A percentile compares a stretch with the other conserved stretches of the same genome.
phyloP scores from a whole-genome alignment of 2,888 invertebrate species.

The Enchytraeus crypticus region DNA sequence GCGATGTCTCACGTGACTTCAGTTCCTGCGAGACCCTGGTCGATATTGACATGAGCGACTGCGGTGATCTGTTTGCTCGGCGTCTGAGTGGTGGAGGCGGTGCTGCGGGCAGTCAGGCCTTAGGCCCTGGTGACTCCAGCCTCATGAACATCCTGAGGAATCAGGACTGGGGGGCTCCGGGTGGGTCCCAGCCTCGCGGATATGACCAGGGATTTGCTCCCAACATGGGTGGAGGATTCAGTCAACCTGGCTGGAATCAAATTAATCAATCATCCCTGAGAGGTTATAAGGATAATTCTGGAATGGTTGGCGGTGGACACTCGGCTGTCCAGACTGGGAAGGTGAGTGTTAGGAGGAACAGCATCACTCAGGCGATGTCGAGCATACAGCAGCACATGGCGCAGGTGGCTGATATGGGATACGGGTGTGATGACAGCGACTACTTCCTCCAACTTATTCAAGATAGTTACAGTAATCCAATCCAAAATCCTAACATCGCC shows the following conservation, averaged over 20 bases:
- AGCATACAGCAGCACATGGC: constrained; percentile 6
- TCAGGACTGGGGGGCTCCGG: no score
- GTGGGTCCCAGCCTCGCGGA: no score
- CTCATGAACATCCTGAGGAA: not conserved
- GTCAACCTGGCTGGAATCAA: not conserved
- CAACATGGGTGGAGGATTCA: not conserved
- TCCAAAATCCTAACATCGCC: no score
- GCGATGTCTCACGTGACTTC: not conserved
- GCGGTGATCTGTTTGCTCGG: not conserved
- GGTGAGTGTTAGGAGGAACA: not conserved
- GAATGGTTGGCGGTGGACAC: not conserved
- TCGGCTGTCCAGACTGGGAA: not conserved
- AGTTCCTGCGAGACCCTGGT: not conserved
- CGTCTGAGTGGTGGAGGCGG: not conserved
- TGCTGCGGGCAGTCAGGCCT: not conserved
- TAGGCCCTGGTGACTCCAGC: not conserved
- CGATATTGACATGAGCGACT: constrained; percentile 5
- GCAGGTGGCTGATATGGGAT: not conserved
- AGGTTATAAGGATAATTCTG: no score
- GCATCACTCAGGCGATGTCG: not conserved
- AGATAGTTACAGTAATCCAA: not conserved
- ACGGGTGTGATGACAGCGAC: constrained; percentile 3
- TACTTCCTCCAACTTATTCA: not conserved
- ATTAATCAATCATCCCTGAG: no score
- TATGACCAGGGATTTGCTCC: not conserved